Base-by-base conservation (phyloP, 2,888 invertebrate species). In the Drosophila cognata region DNA sequence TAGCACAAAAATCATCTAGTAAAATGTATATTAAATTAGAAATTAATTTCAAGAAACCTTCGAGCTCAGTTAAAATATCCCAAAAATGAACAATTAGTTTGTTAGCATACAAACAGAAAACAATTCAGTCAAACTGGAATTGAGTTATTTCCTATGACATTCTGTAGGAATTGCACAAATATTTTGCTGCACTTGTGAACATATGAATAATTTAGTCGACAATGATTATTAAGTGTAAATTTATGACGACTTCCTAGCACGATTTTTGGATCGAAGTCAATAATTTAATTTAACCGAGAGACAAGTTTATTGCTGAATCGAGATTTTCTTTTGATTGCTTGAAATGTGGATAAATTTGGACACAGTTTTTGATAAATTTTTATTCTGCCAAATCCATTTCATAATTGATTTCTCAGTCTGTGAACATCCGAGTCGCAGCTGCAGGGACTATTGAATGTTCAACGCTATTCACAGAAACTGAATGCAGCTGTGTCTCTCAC, bases 381-480 rank as follows among this genome's bases (percentile, higher is more conserved):
- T 35, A 56, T 59, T 46, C 51, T 11, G 35, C 11, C 33, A 55
- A 71, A 66, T 38, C 38, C 41, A 63, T 63, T 57, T 46, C 46
- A 52, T 57, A 51, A 66, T 57, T 68, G 69, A 55, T 56, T 69
- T 57, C 35, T 52, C 71, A 69, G 52, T 57, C 33, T 21, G 46
- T 46, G 62, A 21, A 29, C 25, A 50, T 57, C 64, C 58, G 65
- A 71, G 62, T 52, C 62, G 3, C 21, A 56, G 31, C 55, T 43
- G 53, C 28, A 55, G 46, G 33, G 21, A 60, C 72, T 83, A 85
- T 85, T 84, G 78, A 85, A 83, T 84, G 75, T 74, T 83, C 78
- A 61, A 66, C 57, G 84, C 86, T 75, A 81, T 84, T 84, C 81
- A 81, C 62, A 61, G 48, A 78, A 81, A 74, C 67, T 83, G 71